Conservation (phyloP, 2,113 vertebrate species). For the Petrocephalus microphthalmus region DNA sequence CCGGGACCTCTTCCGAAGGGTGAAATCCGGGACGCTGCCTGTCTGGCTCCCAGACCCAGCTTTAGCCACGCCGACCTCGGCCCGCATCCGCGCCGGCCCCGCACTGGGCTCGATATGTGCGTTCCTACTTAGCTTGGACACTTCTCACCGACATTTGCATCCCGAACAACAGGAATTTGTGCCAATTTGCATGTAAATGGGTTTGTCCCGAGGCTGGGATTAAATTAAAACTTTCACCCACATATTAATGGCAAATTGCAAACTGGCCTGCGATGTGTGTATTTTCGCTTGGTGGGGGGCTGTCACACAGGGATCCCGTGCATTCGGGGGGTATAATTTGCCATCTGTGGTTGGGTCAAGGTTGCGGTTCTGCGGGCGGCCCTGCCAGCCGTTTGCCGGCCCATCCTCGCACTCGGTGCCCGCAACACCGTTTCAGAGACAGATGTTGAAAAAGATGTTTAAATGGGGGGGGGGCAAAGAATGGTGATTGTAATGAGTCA, state of each 20-base stretch:
- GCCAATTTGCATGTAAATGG: slow-evolving; percentile 77
- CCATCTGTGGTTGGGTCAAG: slow-evolving; percentile 13
- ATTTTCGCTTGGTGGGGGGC: slow-evolving; percentile 40
- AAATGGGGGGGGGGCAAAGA: background rate
- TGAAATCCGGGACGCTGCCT: too few relatives aligned
- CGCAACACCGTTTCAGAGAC: background rate
- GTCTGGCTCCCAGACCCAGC: background rate
- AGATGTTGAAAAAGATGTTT: background rate
- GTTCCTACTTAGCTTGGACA: background rate
- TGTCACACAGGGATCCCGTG: background rate
- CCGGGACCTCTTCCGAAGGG: background rate
- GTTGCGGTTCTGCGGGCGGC: background rate
- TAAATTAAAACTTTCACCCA: slow-evolving; percentile 71
- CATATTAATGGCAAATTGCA: slow-evolving; percentile 72
- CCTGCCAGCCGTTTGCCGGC: background rate
- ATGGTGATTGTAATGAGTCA: background rate
- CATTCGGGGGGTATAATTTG: slow-evolving; percentile 11
- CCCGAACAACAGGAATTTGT: slow-evolving; percentile 70
- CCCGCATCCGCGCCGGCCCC: background rate
- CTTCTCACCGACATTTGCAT: slow-evolving; percentile 58
- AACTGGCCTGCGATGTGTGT: slow-evolving; percentile 54
- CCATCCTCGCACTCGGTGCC: background rate
- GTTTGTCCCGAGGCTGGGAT: slow-evolving; percentile 63
- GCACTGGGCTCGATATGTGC: background rate
- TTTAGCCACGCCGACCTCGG: background rate